Evolutionary conservation across 2,888 invertebrate species (phyloP).

Genomic region (Hartigia nigra): DNA sequence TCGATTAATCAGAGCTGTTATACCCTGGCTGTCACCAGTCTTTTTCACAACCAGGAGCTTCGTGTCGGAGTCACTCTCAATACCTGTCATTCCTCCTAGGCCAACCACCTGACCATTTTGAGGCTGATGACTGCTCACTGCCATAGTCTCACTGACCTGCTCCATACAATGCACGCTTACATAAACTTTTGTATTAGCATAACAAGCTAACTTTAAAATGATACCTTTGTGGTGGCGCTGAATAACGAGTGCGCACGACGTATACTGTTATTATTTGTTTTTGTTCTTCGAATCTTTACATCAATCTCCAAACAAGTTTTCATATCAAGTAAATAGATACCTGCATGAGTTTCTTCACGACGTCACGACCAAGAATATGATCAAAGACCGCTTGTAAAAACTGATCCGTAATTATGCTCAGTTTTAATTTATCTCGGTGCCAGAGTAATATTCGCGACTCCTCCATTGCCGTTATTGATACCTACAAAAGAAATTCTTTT

Average conservation of each 20-base stretch:
- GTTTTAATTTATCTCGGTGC: conserved; percentile 87
- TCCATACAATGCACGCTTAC: conserved; percentile 15
- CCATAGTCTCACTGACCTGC: conserved; percentile 85
- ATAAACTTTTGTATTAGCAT: conserved; percentile 13
- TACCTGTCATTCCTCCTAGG: conserved; percentile 48
- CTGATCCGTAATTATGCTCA: conserved; percentile 84
- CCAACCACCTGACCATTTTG: conserved; percentile 75
- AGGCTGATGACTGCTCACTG: conserved; percentile 74
- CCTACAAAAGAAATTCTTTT: conserved; percentile 67
- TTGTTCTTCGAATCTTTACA: background rate
- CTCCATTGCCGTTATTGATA: conserved; percentile 88
- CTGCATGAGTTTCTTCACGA: conserved; percentile 89
- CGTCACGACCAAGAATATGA: conserved; percentile 86
- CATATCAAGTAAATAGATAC: conserved; percentile 62
- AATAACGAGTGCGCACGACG: background rate
- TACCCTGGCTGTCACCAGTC: conserved; percentile 79
- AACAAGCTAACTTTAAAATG: conserved; percentile 12
- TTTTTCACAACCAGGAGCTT: conserved; percentile 83
- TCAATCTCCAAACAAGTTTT: background rate
- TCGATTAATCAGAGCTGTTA: conserved; percentile 80
- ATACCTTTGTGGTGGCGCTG: conserved; percentile 6
- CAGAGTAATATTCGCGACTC: conserved; percentile 85
- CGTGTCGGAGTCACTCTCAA: conserved; percentile 73
- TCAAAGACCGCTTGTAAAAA: conserved; percentile 89
- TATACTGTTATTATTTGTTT: background rate